Percentiles rank a stretch among this genome's conserved stretches.
phyloP scores from a whole-genome alignment of 2,113 vertebrate genomes.

The Oncorhynchus kisutch region DNA sequence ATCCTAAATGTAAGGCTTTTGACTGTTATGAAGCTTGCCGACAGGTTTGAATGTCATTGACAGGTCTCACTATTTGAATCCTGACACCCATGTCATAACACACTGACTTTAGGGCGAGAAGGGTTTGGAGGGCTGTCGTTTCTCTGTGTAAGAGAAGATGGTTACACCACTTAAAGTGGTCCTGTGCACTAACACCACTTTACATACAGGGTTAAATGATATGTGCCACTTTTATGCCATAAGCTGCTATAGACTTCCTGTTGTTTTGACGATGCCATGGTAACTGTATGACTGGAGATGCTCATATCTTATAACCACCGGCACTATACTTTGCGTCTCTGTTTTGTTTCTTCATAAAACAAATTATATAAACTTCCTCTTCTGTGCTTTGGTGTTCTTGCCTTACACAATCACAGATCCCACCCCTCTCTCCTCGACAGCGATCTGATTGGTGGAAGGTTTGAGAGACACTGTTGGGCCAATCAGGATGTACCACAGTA shows the following conservation, averaged over 20 bases:
- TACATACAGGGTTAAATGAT: not conserved
- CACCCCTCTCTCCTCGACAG: too few species aligned
- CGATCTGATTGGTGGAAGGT: too few species aligned
- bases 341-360: constrained; percentile 37
- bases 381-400: not conserved
- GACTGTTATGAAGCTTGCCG: not conserved
- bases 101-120: not conserved
- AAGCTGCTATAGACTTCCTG: constrained; percentile 18
- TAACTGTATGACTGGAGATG: not conserved
- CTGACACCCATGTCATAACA: not conserved
- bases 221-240: constrained; percentile 35
- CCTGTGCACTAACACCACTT: not conserved
- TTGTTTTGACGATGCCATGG: not conserved
- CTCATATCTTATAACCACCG: not conserved
- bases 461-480: too few species aligned
- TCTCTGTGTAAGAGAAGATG: not conserved
- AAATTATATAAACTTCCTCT: not conserved
- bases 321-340: not conserved
- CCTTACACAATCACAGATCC: not conserved
- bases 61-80: not conserved
- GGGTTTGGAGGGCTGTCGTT: not conserved
- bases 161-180: not conserved
- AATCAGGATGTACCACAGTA: too few species aligned
- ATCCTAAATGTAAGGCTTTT: constrained; percentile 1
- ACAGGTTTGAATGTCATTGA: not conserved